Evolutionary conservation across 2,113 vertebrate species (phyloP), one percentile per base, ranked within the genome.

Genomic region (Guaruba guarouba): DNA sequence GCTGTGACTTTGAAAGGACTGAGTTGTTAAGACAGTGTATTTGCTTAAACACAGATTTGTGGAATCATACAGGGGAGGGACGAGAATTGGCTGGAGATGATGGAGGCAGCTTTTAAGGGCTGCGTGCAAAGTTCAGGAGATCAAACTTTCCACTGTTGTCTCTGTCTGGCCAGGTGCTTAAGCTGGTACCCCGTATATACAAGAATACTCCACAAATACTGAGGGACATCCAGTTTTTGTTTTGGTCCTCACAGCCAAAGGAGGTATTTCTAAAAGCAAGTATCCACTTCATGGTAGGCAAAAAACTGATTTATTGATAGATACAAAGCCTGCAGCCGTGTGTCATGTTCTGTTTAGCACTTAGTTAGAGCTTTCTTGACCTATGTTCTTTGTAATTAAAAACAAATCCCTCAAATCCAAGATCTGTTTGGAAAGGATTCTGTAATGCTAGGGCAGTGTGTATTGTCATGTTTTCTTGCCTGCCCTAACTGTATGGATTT

Each of bases 381-480:
- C 92, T 89, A 4, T 81, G 81, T 66, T 88, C 39, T 37, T n/a
- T 82, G 74, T 76, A 55, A 94, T 86, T 85, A 62, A 91, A 91
- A 76, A 0, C 25, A 86, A 94, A 89, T 88, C 80, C 61, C 51
- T 86, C n/a, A 84, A 71, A 89, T 82, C 41, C 63, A 66, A 52
- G 64, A 63, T 46, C 6, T 79, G 61, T 86, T 95, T 89, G 76
- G 78, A 93, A 86, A 88, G 59, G 80, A 62, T 94, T 92, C 75
- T 29, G 48, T 79, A 54, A 17, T 31, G 37, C 73, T 41, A 31
- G 39, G 44, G 46, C 31, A 23, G 19, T 19, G 88, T 62, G 48
- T 85, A 49, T 66, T 59, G 57, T 37, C 57, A 22, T 88, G 52
- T 83, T 86, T 69, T 86, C 24, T 1, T 79, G 41, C 62, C 35